Percentiles rank a stretch among this genome's conserved stretches.
Evolutionary conservation across 1,140 invertebrate genomes (phyloP).

Genomic region (Leptinotarsa undecemlineata): DNA sequence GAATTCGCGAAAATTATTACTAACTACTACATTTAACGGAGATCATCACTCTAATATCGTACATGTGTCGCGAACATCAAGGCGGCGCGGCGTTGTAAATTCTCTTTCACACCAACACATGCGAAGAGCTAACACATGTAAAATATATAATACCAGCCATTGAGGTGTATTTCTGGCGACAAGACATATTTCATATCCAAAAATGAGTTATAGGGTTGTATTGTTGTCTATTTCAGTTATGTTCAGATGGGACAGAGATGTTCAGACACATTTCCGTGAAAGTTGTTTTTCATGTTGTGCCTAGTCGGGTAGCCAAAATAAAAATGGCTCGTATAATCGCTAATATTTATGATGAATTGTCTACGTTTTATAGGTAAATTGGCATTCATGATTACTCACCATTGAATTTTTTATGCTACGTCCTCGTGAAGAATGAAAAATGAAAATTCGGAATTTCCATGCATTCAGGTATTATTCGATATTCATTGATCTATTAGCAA

Average conservation of each 20-base stretch:
- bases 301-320: background rate
- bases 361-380: too few relatives aligned
- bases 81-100: slow-evolving; percentile 32
- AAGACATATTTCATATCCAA: slow-evolving; percentile 19
- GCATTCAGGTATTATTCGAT: too few relatives aligned
- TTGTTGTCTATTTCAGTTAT: slow-evolving; percentile 13
- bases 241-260: background rate
- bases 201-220: slow-evolving; percentile 22
- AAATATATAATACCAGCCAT: slow-evolving; percentile 30
- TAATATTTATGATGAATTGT: too few relatives aligned
- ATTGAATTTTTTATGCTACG: too few relatives aligned
- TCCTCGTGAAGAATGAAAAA: too few relatives aligned
- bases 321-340: too few relatives aligned
- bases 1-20: slow-evolving; percentile 18
- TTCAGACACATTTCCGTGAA: background rate
- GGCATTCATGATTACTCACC: too few relatives aligned
- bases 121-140: slow-evolving; percentile 35
- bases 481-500: too few relatives aligned
- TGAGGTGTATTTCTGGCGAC: slow-evolving; percentile 37
- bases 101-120: slow-evolving; percentile 30
- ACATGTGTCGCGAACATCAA: slow-evolving; percentile 33
- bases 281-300: background rate
- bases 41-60: slow-evolving; percentile 30
- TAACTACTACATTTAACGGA: slow-evolving; percentile 9
- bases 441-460: too few relatives aligned